These are phyloP conservation scores for Nesidiocoris tenuis DNA, from an alignment of 2,888 invertebrate genomes.

Conservation along the genomic window DNA sequence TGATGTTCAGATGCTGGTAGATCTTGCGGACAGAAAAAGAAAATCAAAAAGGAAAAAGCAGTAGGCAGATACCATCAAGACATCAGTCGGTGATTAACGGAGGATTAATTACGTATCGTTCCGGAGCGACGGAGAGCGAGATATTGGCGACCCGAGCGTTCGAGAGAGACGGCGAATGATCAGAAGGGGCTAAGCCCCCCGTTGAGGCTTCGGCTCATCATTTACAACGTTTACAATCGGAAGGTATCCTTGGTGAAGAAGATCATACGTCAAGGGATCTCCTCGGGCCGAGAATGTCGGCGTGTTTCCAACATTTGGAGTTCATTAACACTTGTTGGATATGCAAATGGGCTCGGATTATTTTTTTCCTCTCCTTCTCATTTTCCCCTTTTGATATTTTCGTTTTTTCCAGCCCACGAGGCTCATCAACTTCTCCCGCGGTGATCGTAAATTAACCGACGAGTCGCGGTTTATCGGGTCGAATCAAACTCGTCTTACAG, in stretches of 20 bases:
- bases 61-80: slow-evolving; percentile 36
- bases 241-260: not conserved
- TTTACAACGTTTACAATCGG: slow-evolving; percentile 31
- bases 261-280: slow-evolving; percentile 27
- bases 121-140: not conserved
- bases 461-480: not conserved
- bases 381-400: not conserved
- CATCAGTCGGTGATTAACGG: slow-evolving; percentile 38
- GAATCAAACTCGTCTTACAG: not conserved
- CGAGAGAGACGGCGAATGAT: not conserved
- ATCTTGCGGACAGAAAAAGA: not conserved
- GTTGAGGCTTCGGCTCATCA: slow-evolving; percentile 9
- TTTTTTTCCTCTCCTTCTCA: not conserved
- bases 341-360: slow-evolving; percentile 15
- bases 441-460: slow-evolving; percentile 26
- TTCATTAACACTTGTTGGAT: slow-evolving; percentile 36
- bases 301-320: slow-evolving; percentile 30
- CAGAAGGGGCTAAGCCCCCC: slow-evolving; percentile 11
- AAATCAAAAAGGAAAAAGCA: not conserved
- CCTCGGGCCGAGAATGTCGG: not conserved
- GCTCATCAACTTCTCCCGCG: slow-evolving; percentile 24
- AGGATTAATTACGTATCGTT: slow-evolving; percentile 41
- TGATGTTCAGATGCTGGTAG: not conserved
- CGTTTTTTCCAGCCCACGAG: not conserved
- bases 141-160: not conserved